phyloP scores from a whole-genome alignment of 2,888 invertebrate genomes.

The Brassicogethes aeneus region DNA sequence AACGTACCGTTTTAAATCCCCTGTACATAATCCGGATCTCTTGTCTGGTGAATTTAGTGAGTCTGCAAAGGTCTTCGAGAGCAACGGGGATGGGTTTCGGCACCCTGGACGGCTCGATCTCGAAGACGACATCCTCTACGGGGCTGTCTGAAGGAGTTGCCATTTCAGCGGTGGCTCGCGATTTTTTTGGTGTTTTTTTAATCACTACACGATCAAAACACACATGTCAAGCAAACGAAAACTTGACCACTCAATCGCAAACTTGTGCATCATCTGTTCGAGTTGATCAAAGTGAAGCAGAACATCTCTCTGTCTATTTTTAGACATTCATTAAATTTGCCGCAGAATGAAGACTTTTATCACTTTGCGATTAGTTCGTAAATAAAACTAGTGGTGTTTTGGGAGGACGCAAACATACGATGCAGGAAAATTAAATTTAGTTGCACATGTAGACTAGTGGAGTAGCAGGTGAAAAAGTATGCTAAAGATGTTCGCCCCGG shows the following conservation, averaged over 20 bases:
- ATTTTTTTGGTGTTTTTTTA: background rate
- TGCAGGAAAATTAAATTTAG: too few species aligned
- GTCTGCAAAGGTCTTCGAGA: conserved; percentile 81
- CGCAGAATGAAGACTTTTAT: too few species aligned
- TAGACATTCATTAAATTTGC: too few species aligned
- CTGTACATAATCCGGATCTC: conserved; percentile 96
- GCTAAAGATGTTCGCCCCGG: conserved; percentile 28
- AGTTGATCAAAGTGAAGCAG: background rate
- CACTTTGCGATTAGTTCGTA: too few species aligned
- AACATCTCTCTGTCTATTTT: background rate
- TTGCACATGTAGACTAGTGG: too few species aligned
- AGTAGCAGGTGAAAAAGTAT: too few species aligned
- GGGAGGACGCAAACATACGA: too few species aligned
- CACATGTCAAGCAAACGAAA: too few species aligned
- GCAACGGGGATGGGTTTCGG: conserved; percentile 80
- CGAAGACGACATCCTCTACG: conserved; percentile 78
- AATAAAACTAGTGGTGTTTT: too few species aligned
- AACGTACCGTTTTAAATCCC: conserved; percentile 88
- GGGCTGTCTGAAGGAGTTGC: conserved; percentile 82
- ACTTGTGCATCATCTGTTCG: conserved; percentile 6
- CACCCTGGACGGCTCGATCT: conserved; percentile 69
- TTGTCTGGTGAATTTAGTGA: conserved; percentile 90
- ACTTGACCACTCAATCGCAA: too few species aligned
- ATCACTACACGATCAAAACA: too few species aligned
- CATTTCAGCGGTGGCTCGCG: conserved; percentile 44